A percentile compares a stretch with the other conserved stretches of the same genome.
Conservation (phyloP, 2,888 invertebrate species). For the Rhingia campestris region DNA sequence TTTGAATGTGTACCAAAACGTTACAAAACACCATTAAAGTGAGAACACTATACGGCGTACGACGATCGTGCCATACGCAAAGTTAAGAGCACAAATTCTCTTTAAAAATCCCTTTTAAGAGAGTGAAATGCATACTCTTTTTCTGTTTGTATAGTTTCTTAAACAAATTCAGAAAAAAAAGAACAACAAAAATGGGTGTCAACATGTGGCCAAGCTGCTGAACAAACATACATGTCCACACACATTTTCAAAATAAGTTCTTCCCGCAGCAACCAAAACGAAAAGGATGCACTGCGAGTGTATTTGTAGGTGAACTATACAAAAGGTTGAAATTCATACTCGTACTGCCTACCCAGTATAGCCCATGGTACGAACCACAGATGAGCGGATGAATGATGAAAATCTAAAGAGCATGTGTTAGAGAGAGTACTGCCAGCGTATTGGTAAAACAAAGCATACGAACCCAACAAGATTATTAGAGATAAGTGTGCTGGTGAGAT, state of each 20-base stretch:
- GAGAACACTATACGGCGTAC: too few species aligned
- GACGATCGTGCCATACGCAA: too few species aligned
- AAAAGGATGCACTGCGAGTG: conserved; percentile 37
- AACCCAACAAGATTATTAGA: conserved; percentile 37
- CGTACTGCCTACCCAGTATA: background rate
- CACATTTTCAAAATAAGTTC: conserved; percentile 37
- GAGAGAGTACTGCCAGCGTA: conserved; percentile 25
- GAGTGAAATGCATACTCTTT: background rate
- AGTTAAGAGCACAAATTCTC: background rate
- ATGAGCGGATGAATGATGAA: background rate
- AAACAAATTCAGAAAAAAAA: conserved; percentile 7
- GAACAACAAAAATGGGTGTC: conserved; percentile 62
- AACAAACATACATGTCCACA: conserved; percentile 40
- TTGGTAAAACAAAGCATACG: conserved; percentile 30
- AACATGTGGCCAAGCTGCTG: conserved; percentile 59
- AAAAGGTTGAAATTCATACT: conserved; percentile 26
- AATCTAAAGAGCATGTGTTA: conserved; percentile 31
- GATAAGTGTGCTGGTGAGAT: conserved; percentile 58
- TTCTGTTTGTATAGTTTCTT: conserved; percentile 2
- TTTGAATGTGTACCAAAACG: too few species aligned
- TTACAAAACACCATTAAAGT: too few species aligned
- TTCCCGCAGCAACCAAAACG: conserved; percentile 6
- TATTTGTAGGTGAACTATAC: conserved; percentile 38
- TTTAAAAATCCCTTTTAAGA: conserved; percentile 5
- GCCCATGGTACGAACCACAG: background rate